A percentile compares a stretch with the other conserved stretches of the same genome.
Evolutionary conservation across 2,797 vertebrate genomes (phyloP).

Genomic region (Nyctalus aviator): DNA sequence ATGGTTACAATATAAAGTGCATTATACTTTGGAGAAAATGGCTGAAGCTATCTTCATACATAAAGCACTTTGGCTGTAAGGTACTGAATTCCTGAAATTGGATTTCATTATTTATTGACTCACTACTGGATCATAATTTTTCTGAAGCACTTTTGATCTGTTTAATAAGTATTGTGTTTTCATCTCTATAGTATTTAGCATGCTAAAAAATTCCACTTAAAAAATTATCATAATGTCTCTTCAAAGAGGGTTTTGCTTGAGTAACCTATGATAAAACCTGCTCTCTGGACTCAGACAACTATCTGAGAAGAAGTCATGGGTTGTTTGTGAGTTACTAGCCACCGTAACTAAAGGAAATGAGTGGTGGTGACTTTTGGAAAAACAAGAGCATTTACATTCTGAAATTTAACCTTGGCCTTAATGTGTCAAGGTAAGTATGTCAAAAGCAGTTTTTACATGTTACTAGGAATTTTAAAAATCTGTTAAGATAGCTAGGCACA

Average conservation of each 20-base stretch:
- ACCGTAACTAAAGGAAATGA: neutral
- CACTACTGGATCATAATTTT: slow-evolving; percentile 58
- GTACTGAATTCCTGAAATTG: slow-evolving; percentile 44
- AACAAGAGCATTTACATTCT: neutral
- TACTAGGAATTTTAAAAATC: slow-evolving; percentile 37
- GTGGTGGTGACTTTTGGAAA: neutral
- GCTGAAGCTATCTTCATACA: slow-evolving; percentile 39
- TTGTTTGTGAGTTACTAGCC: neutral
- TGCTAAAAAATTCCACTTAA: slow-evolving; percentile 64
- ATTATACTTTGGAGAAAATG: slow-evolving; percentile 35
- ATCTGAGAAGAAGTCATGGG: neutral
- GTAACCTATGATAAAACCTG: neutral
- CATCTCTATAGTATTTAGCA: slow-evolving; percentile 64
- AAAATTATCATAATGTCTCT: slow-evolving; percentile 60
- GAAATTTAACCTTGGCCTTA: slow-evolving; percentile 23
- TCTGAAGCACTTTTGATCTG: slow-evolving; percentile 50
- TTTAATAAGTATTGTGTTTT: slow-evolving; percentile 74
- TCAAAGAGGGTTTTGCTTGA: slow-evolving; percentile 31
- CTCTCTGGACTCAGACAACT: neutral
- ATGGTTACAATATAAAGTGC: neutral
- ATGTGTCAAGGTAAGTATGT: neutral
- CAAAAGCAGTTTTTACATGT: neutral
- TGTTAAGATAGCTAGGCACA: neutral
- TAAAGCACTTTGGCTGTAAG: slow-evolving; percentile 62
- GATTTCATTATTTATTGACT: slow-evolving; percentile 70